phyloP scores from a whole-genome alignment of 1,140 invertebrate genomes.

The Ceratina japonica region DNA sequence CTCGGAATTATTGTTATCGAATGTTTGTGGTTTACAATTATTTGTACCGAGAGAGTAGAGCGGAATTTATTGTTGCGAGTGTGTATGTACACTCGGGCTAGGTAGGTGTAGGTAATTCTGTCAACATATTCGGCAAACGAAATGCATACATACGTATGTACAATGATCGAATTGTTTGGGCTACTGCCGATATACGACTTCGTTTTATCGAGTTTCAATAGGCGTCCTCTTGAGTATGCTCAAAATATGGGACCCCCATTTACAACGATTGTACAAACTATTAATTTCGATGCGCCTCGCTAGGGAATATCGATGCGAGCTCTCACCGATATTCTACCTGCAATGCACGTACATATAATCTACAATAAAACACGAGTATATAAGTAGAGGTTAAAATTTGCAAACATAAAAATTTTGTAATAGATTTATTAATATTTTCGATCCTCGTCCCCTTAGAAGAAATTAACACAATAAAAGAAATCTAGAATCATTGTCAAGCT shows the following conservation, averaged over 20 bases:
- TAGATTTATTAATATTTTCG: too few relatives aligned
- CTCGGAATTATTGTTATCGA: too few relatives aligned
- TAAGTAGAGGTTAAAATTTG: too few relatives aligned
- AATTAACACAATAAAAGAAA: too few relatives aligned
- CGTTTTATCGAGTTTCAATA: conserved; percentile 36
- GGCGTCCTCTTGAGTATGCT: conserved; percentile 24
- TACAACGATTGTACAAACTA: conserved; percentile 34
- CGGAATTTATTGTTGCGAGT: neutral
- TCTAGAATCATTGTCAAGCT: too few relatives aligned
- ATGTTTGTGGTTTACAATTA: too few relatives aligned
- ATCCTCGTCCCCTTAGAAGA: too few relatives aligned
- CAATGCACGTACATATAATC: too few relatives aligned
- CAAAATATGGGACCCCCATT: conserved; percentile 12
- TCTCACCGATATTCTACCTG: conserved; percentile 28
- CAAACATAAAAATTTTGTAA: too few relatives aligned
- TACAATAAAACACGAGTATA: neutral
- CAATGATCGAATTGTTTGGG: conserved; percentile 26
- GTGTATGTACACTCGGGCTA: neutral
- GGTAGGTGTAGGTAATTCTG: conserved; percentile 9
- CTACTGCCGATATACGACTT: conserved; percentile 22
- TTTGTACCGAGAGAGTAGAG: too few relatives aligned
- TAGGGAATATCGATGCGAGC: conserved; percentile 31
- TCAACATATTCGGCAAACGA: conserved; percentile 23
- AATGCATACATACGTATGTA: neutral
- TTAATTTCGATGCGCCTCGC: conserved; percentile 12